Evolutionary conservation across 2,113 vertebrate species (phyloP).

Genomic region (cat (Felis catus)): DNA sequence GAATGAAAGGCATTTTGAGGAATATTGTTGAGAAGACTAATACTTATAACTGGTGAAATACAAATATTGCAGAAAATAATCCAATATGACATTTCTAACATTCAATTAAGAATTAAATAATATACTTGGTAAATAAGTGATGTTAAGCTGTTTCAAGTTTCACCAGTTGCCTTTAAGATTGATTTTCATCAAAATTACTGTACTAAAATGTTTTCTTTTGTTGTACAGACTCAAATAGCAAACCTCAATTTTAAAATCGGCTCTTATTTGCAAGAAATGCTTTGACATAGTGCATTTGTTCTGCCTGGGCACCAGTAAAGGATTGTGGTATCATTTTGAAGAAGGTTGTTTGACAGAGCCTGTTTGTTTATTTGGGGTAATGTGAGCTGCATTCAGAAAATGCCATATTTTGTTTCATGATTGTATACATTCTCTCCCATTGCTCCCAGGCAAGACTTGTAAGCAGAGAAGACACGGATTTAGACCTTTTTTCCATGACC

Average conservation of each 20-base stretch:
- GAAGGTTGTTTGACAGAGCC: constrained; percentile 89
- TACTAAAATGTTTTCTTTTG: constrained; percentile 90
- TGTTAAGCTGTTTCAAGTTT: constrained; percentile 88
- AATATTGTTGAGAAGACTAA: constrained; percentile 77
- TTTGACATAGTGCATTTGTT: constrained; percentile 91
- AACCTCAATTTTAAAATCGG: constrained; percentile 89
- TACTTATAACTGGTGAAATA: constrained; percentile 77
- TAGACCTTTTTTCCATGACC: constrained; percentile 85
- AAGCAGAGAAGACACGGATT: constrained; percentile 89
- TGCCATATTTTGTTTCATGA: constrained; percentile 90
- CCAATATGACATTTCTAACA: constrained; percentile 81
- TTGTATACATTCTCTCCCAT: constrained; percentile 89
- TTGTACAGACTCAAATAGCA: constrained; percentile 87
- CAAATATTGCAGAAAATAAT: constrained; percentile 85
- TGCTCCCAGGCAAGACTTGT: constrained; percentile 90
- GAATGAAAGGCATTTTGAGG: constrained; percentile 73
- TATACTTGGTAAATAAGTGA: constrained; percentile 85
- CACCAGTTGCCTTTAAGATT: constrained; percentile 85
- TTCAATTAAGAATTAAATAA: constrained; percentile 85
- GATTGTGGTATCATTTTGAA: constrained; percentile 89
- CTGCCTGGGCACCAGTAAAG: constrained; percentile 86
- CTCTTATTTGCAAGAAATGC: constrained; percentile 88
- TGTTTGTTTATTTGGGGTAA: constrained; percentile 91
- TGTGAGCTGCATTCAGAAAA: constrained; percentile 88
- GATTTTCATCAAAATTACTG: constrained; percentile 88